Conservation (phyloP, 1,140 invertebrate species). For the Drosophila neocordata region DNA sequence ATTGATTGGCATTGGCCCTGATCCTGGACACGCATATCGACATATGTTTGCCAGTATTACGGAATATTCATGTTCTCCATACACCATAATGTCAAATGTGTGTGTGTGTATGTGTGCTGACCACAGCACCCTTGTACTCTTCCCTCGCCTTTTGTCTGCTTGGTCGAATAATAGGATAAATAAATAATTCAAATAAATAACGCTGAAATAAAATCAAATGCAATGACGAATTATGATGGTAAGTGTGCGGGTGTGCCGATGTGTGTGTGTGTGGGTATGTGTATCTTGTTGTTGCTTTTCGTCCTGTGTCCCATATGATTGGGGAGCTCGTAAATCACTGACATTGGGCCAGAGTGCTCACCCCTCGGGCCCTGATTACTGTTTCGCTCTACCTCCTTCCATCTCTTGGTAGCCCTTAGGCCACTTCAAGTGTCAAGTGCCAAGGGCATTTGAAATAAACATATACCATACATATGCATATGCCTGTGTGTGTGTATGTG, state of each 20-base stretch:
- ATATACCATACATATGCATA: slow-evolving; percentile 18
- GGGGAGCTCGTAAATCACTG: slow-evolving; percentile 76
- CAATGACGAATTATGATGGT: slow-evolving; percentile 78
- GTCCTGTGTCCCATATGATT: slow-evolving; percentile 66
- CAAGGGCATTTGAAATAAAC: slow-evolving; percentile 68
- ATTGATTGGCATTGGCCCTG: slow-evolving; percentile 70
- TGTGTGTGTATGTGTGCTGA: slow-evolving; percentile 20
- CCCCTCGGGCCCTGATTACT: slow-evolving; percentile 57
- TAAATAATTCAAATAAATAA: slow-evolving; percentile 81
- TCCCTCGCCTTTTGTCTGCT: neutral
- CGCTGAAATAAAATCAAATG: slow-evolving; percentile 78
- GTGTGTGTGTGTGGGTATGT: slow-evolving; percentile 13
- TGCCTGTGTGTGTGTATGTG: slow-evolving; percentile 20
- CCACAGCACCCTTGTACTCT: neutral
- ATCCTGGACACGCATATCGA: slow-evolving; percentile 67
- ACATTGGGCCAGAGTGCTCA: slow-evolving; percentile 51
- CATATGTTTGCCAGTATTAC: slow-evolving; percentile 60
- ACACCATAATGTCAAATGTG: slow-evolving; percentile 36
- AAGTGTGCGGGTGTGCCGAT: slow-evolving; percentile 9
- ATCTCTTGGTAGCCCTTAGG: neutral
- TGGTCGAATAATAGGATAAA: slow-evolving; percentile 68
- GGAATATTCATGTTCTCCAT: slow-evolving; percentile 48
- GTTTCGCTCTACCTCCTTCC: neutral
- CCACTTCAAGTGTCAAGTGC: slow-evolving; percentile 68
- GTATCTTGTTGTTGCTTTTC: slow-evolving; percentile 32